Conservation (phyloP, 2,797 vertebrate genomes). For the Phrynocephalus forsythii region DNA sequence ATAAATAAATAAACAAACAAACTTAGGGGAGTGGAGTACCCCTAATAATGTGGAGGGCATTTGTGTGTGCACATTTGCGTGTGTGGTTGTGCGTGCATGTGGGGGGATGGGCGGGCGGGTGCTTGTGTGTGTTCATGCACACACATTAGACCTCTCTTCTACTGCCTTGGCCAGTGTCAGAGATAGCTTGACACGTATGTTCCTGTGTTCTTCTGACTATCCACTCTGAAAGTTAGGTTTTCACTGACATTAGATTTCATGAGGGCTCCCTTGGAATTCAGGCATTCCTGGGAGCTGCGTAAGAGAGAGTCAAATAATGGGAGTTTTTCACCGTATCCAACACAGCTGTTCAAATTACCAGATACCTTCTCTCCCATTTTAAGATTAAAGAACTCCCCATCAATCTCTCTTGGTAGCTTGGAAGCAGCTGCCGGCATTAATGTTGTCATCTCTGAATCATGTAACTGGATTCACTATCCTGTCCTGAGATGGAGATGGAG, state of each 20-base stretch:
- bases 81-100: no score
- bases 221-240: conserved; percentile 15
- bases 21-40: no score
- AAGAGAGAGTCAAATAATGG: conserved; percentile 26
- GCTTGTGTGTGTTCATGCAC: no score
- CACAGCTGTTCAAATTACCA: conserved; percentile 26
- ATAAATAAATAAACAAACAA: no score
- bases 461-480: conserved; percentile 24
- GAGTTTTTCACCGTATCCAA: conserved; percentile 6
- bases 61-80: no score
- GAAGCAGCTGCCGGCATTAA: conserved; percentile 26
- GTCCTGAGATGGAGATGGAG: conserved; percentile 34
- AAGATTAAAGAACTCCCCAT: conserved; percentile 36
- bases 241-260: conserved; percentile 27
- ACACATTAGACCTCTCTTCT: no score
- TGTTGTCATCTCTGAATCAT: conserved; percentile 32
- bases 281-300: conserved; percentile 16
- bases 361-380: conserved; percentile 27
- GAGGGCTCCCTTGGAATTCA: conserved; percentile 33
- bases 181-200: neutral
- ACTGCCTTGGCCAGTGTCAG: no score
- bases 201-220: neutral
- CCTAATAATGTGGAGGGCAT: no score
- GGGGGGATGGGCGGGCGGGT: no score
- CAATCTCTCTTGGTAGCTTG: conserved; percentile 21